Conservation (phyloP, 1,140 invertebrate species). For the Pogonomyrmex californicus region DNA sequence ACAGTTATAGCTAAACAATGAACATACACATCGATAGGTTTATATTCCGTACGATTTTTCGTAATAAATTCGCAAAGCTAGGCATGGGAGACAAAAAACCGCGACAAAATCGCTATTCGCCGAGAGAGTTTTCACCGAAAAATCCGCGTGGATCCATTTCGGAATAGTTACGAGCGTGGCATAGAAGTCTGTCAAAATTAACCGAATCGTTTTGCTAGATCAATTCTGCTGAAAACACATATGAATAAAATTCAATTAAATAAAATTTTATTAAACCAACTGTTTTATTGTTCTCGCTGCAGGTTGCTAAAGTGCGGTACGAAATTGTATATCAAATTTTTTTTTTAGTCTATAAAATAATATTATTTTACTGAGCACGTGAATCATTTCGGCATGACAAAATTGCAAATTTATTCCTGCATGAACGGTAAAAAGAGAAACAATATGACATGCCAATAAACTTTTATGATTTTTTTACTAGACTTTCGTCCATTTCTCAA, state of each 20-base stretch:
- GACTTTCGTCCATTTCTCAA: not conserved
- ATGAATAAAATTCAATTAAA: conserved; percentile 56
- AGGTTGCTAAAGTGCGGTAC: not conserved
- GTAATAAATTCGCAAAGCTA: conserved; percentile 28
- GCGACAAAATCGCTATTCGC: conserved; percentile 20
- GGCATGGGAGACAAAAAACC: conserved; percentile 12
- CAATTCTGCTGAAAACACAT: not conserved
- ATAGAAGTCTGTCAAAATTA: conserved; percentile 41
- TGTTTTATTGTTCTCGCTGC: conserved; percentile 21
- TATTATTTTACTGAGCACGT: not conserved
- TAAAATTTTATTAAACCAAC: conserved; percentile 47
- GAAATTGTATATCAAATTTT: not conserved
- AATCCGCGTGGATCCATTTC: conserved; percentile 28
- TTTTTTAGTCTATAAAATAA: conserved; percentile 21
- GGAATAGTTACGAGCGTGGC: conserved; percentile 21
- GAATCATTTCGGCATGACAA: conserved; percentile 9
- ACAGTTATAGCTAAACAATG: not conserved
- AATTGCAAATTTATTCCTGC: conserved; percentile 1
- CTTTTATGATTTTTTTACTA: not conserved
- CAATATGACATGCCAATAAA: no score
- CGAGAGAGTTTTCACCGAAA: conserved; percentile 6
- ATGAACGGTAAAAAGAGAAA: not conserved
- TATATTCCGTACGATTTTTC: conserved; percentile 9
- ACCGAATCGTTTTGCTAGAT: conserved; percentile 33
- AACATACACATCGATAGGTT: conserved; percentile 15